phyloP scores from a whole-genome alignment of 2,888 invertebrate genomes.

The Mechanitis mazaeus region DNA sequence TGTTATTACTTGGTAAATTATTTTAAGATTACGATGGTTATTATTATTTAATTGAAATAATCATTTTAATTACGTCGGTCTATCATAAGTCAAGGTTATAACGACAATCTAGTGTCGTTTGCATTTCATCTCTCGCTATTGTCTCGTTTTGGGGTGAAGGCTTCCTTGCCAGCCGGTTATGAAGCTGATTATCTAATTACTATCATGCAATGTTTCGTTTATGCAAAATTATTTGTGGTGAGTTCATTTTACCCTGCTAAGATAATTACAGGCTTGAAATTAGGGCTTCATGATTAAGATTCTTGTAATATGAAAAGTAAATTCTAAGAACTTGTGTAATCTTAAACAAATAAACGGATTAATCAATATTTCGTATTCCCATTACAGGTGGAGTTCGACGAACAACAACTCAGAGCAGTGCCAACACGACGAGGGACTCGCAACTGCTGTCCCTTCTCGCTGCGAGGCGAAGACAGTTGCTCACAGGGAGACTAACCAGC shows the following conservation, averaged over 20 bases:
- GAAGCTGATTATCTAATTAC: slow-evolving; percentile 47
- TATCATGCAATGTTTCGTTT: slow-evolving; percentile 50
- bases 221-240: slow-evolving; percentile 28
- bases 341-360: too few relatives aligned
- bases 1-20: neutral
- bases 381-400: slow-evolving; percentile 58
- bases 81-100: slow-evolving; percentile 22
- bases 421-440: slow-evolving; percentile 72
- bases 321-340: neutral
- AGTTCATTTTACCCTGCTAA: slow-evolving; percentile 24
- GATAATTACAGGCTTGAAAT: slow-evolving; percentile 15
- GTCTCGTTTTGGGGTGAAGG: slow-evolving; percentile 50
- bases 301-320: too few relatives aligned
- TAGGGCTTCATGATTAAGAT: neutral
- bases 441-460: slow-evolving; percentile 78
- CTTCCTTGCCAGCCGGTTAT: slow-evolving; percentile 27
- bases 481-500: slow-evolving; percentile 72
- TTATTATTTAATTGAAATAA: slow-evolving; percentile 1
- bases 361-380: slow-evolving; percentile 12
- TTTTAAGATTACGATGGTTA: neutral
- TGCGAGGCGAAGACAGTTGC: slow-evolving; percentile 77
- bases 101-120: slow-evolving; percentile 19
- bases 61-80: slow-evolving; percentile 6
- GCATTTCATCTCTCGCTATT: slow-evolving; percentile 27
- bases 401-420: slow-evolving; percentile 54